Base-by-base conservation (phyloP, 2,797 vertebrate species). In the Phoxinus dragarum region DNA sequence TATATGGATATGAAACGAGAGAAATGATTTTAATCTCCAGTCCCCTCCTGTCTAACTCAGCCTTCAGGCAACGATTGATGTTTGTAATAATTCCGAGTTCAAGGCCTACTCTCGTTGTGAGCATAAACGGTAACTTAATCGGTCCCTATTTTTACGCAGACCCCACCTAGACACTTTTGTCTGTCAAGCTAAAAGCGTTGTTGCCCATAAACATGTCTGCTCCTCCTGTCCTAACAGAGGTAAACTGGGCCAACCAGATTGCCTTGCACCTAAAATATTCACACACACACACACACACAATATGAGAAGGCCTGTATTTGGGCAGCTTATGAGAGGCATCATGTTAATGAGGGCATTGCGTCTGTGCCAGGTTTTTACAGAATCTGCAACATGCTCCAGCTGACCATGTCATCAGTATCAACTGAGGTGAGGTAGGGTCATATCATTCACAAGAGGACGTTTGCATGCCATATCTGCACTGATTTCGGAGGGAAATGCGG, bases 181-280 rank as follows among this genome's bases (percentile, higher is more conserved):
- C 81, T 78, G 47, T 74, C 80, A 52, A 75, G 61, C 81, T 85
- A 73, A 86, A 71, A 82, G 61, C 49, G 52, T 61, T 59, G 59
- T 49, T 90, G 86, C 47, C 91, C 86, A 83, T 88, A 85, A 75
- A 77, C 74, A 88, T 79, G 89, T 85, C 83, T 81, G 83, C 86
- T 68, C 47, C 17, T 82, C 49, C 74, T 82, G 68, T 71, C 5
- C 71, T 81, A 44, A 77, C 44, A 42, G 34, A 36, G 80, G 42
- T 49, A 77, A 87, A 76, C 54, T 44, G 72, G 80, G 81, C 77
- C 67, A 80, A 61, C 61, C 74, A 66, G 68, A 86, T 88, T 80
- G 59, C 59, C 71, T 52, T 87, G 74, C 72, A 17, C 77, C 89
- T 88, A 68, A 94, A 90, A 90, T 90, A 92, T 92, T 91, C 88